Evolutionary conservation across 2,113 vertebrate species (phyloP).

Genomic region (Chaenocephalus aceratus): DNA sequence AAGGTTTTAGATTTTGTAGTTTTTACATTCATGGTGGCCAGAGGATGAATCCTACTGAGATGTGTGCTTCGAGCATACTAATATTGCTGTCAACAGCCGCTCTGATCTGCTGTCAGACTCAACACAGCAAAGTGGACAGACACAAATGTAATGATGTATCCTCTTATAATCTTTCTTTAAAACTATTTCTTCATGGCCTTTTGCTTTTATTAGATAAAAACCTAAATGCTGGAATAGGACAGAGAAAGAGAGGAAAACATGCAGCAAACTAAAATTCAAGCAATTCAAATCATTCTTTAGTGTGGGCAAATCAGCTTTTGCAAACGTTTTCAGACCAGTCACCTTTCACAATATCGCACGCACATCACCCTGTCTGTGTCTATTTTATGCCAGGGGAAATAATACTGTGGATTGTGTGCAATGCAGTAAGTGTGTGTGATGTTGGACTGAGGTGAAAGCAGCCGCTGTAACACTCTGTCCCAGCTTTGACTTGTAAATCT

Average conservation of each 20-base stretch:
- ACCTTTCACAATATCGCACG: not conserved
- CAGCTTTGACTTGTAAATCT: constrained; percentile 17
- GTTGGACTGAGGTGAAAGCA: constrained; percentile 43
- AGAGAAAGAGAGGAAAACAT: no score
- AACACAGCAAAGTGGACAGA: constrained; percentile 49
- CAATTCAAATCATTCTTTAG: no score
- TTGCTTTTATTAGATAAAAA: no score
- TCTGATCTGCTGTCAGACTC: constrained; percentile 40
- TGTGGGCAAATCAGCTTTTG: not conserved
- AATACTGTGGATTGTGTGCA: constrained; percentile 43
- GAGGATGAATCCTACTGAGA: not conserved
- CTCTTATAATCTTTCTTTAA: no score
- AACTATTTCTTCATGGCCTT: no score
- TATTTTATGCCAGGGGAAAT: constrained; percentile 31
- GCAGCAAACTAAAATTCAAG: no score
- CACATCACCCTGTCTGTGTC: constrained; percentile 27
- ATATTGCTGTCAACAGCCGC: no score
- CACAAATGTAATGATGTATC: not conserved
- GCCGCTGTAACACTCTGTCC: constrained; percentile 30
- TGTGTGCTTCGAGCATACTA: no score
- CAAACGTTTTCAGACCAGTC: constrained; percentile 4
- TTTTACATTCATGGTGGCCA: not conserved
- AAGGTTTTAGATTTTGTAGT: no score
- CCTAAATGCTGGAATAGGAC: no score
- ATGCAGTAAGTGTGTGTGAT: constrained; percentile 67